phyloP scores from a whole-genome alignment of 2,797 vertebrate species.

The Amazonetta brasiliensis region DNA sequence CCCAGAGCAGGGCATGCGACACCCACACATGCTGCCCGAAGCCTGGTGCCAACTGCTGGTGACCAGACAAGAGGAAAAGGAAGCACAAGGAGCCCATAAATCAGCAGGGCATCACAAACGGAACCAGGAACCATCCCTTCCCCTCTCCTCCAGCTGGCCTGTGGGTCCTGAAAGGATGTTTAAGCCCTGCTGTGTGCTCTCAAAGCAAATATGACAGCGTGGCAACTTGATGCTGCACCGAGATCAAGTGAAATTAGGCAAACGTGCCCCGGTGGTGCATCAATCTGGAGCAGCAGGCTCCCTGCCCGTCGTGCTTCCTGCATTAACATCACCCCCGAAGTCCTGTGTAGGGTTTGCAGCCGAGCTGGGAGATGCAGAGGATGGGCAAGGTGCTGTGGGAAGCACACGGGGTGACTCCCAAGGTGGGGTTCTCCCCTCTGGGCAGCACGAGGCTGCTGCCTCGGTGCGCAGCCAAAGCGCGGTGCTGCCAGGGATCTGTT shows the following conservation, averaged over 20 bases:
- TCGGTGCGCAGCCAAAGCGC: background rate
- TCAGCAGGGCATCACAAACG: background rate
- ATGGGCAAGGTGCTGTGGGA: slow-evolving; percentile 8
- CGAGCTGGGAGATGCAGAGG: background rate
- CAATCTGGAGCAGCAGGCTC: background rate
- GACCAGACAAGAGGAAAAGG: background rate
- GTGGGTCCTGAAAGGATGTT: background rate
- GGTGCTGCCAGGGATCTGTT: background rate
- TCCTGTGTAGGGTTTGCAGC: background rate
- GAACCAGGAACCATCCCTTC: background rate
- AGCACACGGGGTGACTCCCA: background rate
- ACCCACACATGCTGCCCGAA: background rate
- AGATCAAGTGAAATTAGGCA: background rate
- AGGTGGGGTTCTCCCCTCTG: background rate
- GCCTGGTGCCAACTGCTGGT: background rate
- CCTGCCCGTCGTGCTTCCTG: background rate
- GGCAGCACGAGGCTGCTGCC: background rate
- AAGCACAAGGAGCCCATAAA: background rate
- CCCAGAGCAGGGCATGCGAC: background rate
- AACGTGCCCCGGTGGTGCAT: background rate
- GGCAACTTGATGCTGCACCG: background rate
- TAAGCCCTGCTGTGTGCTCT: background rate
- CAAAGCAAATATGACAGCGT: background rate
- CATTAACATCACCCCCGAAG: background rate
- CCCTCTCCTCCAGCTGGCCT: background rate